These are phyloP conservation scores for Meles meles DNA, from an alignment of 2,113 vertebrate genomes.

Conservation along the genomic window DNA sequence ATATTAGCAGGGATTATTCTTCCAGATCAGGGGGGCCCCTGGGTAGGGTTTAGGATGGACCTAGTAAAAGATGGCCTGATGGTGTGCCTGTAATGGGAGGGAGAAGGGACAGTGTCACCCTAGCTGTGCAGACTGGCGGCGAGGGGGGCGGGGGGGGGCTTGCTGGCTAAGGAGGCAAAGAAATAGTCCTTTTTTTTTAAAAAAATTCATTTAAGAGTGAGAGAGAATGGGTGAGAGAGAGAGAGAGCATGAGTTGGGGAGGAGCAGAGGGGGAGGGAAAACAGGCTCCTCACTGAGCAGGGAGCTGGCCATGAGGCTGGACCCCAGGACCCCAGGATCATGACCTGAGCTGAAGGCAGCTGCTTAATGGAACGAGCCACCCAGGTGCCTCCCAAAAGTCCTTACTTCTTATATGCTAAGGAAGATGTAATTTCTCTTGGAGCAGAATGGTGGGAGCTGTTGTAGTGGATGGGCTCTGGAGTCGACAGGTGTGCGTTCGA, in stretches of 20 bases:
- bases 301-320: too few relatives aligned
- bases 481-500: not conserved
- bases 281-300: not conserved
- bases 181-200: not conserved
- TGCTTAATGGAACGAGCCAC: not conserved
- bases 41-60: slow-evolving; percentile 47
- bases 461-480: not conserved
- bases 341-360: not conserved
- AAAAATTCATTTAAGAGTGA: not conserved
- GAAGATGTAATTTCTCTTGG: not conserved
- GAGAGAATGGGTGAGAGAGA: not conserved
- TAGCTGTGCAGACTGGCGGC: not conserved
- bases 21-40: slow-evolving; percentile 66
- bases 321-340: not conserved
- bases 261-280: not conserved
- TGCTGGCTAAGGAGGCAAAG: not conserved
- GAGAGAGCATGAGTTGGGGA: not conserved
- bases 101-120: rapidly evolving
- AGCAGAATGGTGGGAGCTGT: not conserved
- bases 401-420: not conserved
- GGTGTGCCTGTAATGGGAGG: not conserved
- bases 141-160: not conserved
- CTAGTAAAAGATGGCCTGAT: slow-evolving; percentile 20
- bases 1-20: slow-evolving; percentile 73
- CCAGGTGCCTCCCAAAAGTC: not conserved